Evolutionary conservation across 1,140 invertebrate genomes (phyloP).

Genomic region (Diachasmimorpha longicaudata): DNA sequence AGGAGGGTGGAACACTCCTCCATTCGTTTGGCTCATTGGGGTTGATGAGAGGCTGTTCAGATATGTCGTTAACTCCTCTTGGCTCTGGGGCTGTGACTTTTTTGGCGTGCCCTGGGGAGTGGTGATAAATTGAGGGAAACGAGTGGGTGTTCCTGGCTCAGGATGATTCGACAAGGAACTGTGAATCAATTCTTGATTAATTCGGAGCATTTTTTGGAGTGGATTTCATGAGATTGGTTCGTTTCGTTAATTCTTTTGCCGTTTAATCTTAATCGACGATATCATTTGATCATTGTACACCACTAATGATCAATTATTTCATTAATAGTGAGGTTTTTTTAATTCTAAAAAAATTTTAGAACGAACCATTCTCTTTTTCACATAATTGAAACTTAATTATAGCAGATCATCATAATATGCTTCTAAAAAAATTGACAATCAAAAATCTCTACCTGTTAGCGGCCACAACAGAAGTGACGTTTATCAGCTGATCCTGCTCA

Average conservation of each 20-base stretch:
- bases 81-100: constrained; percentile 12
- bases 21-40: constrained; percentile 26
- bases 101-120: neutral
- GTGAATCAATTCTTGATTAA: neutral
- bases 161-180: constrained; percentile 21
- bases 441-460: constrained; percentile 35
- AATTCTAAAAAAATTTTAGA: too few species aligned
- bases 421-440: neutral
- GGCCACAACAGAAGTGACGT: constrained; percentile 49
- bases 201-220: neutral
- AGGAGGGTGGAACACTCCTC: constrained; percentile 29
- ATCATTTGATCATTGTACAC: too few species aligned
- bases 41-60: constrained; percentile 37
- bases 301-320: too few species aligned
- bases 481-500: constrained; percentile 37
- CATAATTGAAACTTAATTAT: too few species aligned
- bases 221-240: too few species aligned
- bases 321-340: too few species aligned
- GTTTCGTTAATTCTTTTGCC: too few species aligned
- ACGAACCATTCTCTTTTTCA: too few species aligned
- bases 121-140: neutral
- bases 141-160: neutral
- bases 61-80: constrained; percentile 39
- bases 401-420: too few species aligned
- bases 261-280: too few species aligned